Percentiles rank a stretch among this genome's conserved stretches.
Evolutionary conservation across 2,888 invertebrate species (phyloP).

Genomic region (Ophraella communa): DNA sequence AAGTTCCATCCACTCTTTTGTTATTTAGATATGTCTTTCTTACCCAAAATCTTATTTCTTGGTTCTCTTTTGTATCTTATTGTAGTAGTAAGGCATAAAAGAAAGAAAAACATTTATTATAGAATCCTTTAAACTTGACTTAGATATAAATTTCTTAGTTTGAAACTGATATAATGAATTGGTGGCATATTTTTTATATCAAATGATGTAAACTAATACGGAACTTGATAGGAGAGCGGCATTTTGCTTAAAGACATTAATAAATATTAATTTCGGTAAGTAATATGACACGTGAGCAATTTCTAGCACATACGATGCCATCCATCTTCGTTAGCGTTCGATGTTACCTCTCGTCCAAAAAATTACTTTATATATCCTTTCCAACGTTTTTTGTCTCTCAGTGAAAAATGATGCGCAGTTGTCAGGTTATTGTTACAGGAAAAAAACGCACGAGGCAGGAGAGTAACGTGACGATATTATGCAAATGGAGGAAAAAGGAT

Average conservation of each 20-base stretch:
- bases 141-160: too few species aligned
- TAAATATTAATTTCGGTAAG: not conserved
- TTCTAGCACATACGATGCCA: not conserved
- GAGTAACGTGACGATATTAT: constrained; percentile 46
- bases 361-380: constrained; percentile 7
- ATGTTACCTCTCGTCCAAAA: constrained; percentile 6
- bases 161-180: too few species aligned
- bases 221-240: too few species aligned
- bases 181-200: too few species aligned
- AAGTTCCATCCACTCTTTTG: too few species aligned
- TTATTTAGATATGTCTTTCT: too few species aligned
- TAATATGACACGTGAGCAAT: not conserved
- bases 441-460: constrained; percentile 24
- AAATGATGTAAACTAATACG: too few species aligned
- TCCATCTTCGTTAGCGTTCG: constrained; percentile 6
- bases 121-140: too few species aligned
- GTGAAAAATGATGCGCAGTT: constrained; percentile 19
- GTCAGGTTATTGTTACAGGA: constrained; percentile 30
- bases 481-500: constrained; percentile 44
- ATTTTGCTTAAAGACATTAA: not conserved
- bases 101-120: too few species aligned
- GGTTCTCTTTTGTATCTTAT: too few species aligned
- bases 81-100: too few species aligned
- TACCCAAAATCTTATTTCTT: too few species aligned
- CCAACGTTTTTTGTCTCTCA: constrained; percentile 6